Evolutionary conservation across 2,113 vertebrate genomes (phyloP).

Genomic region (Caloenas nicobarica): DNA sequence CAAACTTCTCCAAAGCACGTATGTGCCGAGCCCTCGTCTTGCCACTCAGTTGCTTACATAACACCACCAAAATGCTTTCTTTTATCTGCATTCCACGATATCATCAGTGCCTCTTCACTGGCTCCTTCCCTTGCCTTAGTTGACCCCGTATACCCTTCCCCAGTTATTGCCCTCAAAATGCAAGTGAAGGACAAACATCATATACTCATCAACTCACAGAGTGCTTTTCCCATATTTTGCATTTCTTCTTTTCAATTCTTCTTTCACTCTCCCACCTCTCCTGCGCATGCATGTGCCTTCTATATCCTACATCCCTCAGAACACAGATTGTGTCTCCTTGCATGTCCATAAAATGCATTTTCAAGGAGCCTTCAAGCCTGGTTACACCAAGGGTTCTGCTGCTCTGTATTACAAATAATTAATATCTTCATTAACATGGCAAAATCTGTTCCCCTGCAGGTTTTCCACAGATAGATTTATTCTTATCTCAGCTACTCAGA

Average conservation of each 20-base stretch:
- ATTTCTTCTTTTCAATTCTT: background rate
- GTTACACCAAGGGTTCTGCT: background rate
- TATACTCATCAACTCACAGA: background rate
- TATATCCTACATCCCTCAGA: background rate
- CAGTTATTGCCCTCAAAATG: background rate
- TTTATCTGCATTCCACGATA: background rate
- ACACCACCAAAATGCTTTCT: background rate
- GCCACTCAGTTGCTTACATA: background rate
- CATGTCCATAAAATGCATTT: background rate
- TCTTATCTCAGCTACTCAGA: background rate
- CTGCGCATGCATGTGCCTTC: accelerated
- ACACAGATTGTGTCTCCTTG: accelerated
- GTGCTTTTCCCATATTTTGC: background rate
- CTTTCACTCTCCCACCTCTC: background rate
- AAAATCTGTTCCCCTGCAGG: background rate
- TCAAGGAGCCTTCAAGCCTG: background rate
- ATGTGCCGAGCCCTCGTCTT: background rate
- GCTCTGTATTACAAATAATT: background rate
- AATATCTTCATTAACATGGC: background rate
- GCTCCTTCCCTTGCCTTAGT: background rate
- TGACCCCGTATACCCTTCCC: background rate
- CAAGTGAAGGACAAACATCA: background rate
- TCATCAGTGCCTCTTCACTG: background rate
- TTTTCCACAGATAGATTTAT: background rate
- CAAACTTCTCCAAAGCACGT: constrained; percentile 40